Evolutionary conservation across 1,140 invertebrate species (phyloP).

Genomic region (Grapholita molesta): DNA sequence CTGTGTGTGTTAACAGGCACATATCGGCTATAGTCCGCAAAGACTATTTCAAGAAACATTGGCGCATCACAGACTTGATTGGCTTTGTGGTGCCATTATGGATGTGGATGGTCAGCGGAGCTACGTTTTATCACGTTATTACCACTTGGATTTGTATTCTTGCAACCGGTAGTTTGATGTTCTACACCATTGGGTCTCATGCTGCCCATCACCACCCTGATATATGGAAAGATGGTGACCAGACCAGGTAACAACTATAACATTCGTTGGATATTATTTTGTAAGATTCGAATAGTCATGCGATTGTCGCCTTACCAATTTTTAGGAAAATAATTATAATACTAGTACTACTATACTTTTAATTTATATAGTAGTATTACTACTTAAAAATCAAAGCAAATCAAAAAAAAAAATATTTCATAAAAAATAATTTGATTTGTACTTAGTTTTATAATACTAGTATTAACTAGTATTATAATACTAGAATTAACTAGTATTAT

Average conservation of each 20-base stretch:
- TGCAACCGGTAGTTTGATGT: conserved; percentile 80
- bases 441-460: too few species aligned
- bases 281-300: too few species aligned
- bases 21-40: conserved; percentile 38
- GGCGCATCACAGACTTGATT: conserved; percentile 58
- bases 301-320: too few species aligned
- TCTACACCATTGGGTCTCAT: conserved; percentile 83
- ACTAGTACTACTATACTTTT: too few species aligned
- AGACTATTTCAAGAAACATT: conserved; percentile 52
- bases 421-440: too few species aligned
- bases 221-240: conserved; percentile 91
- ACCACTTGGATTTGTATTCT: conserved; percentile 81
- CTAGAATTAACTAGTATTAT: too few species aligned
- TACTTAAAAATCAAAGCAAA: too few species aligned
- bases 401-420: too few species aligned
- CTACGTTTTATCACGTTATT: conserved; percentile 32
- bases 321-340: too few species aligned
- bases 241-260: conserved; percentile 67
- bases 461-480: too few species aligned
- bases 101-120: conserved; percentile 56
- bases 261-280: neutral
- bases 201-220: conserved; percentile 91
- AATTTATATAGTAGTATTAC: too few species aligned
- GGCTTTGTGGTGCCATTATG: conserved; percentile 51
- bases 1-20: conserved; percentile 39